phyloP scores from a whole-genome alignment of 2,113 vertebrate species.

The Poicephalus gulielmi region DNA sequence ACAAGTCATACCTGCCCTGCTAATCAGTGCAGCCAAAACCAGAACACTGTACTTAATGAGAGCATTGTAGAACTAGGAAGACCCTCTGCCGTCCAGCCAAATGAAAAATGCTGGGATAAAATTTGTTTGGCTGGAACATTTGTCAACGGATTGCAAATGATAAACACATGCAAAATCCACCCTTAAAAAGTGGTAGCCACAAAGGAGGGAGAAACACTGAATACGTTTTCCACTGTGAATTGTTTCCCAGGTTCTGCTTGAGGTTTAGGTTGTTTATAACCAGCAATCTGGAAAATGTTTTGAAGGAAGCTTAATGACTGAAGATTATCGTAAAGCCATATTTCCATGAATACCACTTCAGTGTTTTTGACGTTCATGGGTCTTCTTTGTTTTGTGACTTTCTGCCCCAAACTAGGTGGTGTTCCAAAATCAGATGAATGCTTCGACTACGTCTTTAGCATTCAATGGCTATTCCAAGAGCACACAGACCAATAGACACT shows the following conservation, averaged over 20 bases:
- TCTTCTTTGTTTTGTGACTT: neutral
- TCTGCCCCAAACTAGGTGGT: neutral
- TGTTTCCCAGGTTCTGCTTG: slow-evolving; percentile 6
- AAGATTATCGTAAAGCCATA: neutral
- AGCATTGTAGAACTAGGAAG: neutral
- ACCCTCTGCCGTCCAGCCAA: neutral
- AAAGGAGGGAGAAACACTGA: neutral
- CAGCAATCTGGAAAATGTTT: slow-evolving; percentile 20
- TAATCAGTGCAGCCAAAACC: neutral
- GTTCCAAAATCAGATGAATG: neutral
- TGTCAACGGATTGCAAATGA: slow-evolving; percentile 9
- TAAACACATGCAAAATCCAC: slow-evolving; percentile 12
- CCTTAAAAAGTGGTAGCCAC: neutral
- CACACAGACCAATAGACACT: neutral
- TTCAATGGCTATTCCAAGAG: neutral
- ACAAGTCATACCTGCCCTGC: neutral
- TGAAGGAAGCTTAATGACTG: neutral
- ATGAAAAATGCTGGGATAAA: neutral
- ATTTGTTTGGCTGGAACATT: neutral
- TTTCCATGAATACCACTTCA: neutral
- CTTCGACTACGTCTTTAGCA: neutral
- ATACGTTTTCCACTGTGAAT: neutral
- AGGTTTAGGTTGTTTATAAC: slow-evolving; percentile 17
- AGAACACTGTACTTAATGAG: neutral
- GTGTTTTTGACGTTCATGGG: neutral